Percentiles rank a stretch among this genome's conserved stretches.
Conservation (phyloP, 2,113 vertebrate species). For the Ailuropoda melanoleuca region DNA sequence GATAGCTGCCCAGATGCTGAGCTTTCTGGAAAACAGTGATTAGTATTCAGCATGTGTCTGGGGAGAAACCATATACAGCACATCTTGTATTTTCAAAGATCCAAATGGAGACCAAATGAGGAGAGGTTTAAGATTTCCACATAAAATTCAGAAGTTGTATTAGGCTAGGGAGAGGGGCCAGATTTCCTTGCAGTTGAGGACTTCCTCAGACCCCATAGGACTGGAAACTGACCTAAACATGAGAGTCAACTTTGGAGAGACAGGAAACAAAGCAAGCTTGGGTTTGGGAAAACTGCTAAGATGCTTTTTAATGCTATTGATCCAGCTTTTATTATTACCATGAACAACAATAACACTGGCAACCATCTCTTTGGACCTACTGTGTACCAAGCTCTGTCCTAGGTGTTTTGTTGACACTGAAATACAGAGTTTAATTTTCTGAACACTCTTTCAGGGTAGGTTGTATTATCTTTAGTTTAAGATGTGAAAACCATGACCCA, state of each 20-base stretch:
- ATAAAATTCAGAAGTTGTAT: conserved; percentile 49
- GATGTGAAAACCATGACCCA: background rate
- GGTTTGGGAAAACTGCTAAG: background rate
- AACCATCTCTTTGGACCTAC: background rate
- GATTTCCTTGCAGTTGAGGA: background rate
- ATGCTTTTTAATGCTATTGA: background rate
- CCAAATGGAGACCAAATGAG: background rate
- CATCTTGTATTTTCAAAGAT: conserved; percentile 56
- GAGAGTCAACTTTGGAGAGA: background rate
- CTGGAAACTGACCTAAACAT: background rate
- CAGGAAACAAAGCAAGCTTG: background rate
- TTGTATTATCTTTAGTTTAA: background rate
- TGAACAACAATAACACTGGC: background rate
- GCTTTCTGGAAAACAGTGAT: conserved; percentile 58
- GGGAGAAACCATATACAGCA: conserved; percentile 34
- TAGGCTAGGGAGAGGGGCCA: background rate
- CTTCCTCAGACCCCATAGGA: background rate
- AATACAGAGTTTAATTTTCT: background rate
- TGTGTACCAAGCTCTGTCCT: background rate
- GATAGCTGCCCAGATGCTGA: conserved; percentile 56
- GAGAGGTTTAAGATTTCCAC: conserved; percentile 55
- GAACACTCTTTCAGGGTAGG: background rate
- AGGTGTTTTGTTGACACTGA: background rate
- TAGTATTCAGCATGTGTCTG: conserved; percentile 13
- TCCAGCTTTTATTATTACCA: background rate